Conservation (phyloP, 1,140 invertebrate species). For the Marisa cornuarietis region DNA sequence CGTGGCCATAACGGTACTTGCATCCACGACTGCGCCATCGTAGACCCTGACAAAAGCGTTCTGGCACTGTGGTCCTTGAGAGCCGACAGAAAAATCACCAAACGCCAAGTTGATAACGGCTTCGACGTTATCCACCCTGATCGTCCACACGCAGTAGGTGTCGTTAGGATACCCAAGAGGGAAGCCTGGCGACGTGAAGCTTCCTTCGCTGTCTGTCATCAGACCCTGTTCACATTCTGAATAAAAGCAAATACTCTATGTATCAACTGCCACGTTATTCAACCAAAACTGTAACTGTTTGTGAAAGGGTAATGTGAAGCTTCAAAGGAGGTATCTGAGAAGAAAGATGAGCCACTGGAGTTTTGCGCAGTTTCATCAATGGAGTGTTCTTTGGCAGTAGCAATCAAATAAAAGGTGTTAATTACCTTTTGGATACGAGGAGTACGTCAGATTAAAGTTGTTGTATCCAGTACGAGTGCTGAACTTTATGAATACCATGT, state of each 20-base stretch:
- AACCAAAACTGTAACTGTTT: no score
- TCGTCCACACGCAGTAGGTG: constrained; percentile 3
- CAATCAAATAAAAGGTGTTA: no score
- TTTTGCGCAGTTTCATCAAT: no score
- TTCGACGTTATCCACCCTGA: not conserved
- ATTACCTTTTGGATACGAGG: no score
- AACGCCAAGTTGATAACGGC: not conserved
- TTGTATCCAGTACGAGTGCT: no score
- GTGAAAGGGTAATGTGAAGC: no score
- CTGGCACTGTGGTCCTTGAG: not conserved
- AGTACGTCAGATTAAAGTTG: no score
- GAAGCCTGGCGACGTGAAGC: not conserved
- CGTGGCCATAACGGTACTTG: not conserved
- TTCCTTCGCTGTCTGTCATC: not conserved
- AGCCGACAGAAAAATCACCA: not conserved
- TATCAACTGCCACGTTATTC: no score
- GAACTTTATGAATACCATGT: no score
- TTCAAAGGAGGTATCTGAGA: no score
- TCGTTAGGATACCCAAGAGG: not conserved
- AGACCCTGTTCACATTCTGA: not conserved
- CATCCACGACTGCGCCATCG: not conserved
- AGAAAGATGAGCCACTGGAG: no score
- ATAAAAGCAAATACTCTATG: not conserved
- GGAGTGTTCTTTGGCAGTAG: no score
- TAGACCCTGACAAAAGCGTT: not conserved